These are phyloP conservation scores for Entomobrya proxima DNA, from an alignment of 2,888 invertebrate species.

Conservation along the genomic window DNA sequence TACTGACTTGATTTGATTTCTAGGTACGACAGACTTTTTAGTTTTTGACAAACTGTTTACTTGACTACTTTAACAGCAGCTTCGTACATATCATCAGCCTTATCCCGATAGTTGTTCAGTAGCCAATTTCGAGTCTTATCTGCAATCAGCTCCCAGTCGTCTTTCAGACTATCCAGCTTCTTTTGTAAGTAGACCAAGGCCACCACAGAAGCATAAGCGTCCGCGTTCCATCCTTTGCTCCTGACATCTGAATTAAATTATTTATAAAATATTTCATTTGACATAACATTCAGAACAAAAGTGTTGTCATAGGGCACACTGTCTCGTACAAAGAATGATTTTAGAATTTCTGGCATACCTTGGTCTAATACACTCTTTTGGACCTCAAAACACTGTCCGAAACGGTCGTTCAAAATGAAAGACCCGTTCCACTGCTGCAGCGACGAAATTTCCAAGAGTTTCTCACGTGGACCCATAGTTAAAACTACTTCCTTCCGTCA, in stretches of 20 bases:
- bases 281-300: not conserved
- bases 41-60: not conserved
- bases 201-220: slow-evolving; percentile 29
- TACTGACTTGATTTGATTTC: too few species aligned
- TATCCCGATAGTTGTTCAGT: slow-evolving; percentile 28
- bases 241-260: not conserved
- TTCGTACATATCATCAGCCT: slow-evolving; percentile 55
- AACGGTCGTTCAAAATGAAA: slow-evolving; percentile 2
- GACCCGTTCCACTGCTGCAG: slow-evolving; percentile 48
- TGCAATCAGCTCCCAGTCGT: slow-evolving; percentile 58
- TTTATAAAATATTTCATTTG: too few species aligned
- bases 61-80: not conserved
- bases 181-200: slow-evolving; percentile 34
- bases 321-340: too few species aligned
- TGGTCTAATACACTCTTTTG: not conserved
- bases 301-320: too few species aligned
- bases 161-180: slow-evolving; percentile 22
- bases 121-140: slow-evolving; percentile 52
- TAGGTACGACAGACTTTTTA: not conserved
- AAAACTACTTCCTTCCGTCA: too few species aligned
- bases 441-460: not conserved
- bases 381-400: slow-evolving; percentile 4
- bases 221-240: slow-evolving; percentile 10
- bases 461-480: not conserved
- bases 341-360: too few species aligned